These are phyloP conservation scores for Cotesia typhae DNA, from an alignment of 1,140 invertebrate species.

Conservation along the genomic window DNA sequence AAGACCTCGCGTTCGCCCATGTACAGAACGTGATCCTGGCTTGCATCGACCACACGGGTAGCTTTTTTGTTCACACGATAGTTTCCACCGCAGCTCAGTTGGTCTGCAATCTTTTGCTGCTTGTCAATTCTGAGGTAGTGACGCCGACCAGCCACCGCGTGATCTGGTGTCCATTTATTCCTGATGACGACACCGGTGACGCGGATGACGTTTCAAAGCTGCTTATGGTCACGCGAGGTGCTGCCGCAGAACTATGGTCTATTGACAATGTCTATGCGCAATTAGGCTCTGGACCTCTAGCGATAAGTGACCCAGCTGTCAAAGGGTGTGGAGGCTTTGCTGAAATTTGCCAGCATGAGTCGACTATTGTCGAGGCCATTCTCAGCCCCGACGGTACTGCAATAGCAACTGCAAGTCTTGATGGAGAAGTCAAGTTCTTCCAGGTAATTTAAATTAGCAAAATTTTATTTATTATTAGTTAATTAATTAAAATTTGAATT, in stretches of 20 bases:
- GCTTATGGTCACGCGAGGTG: slow-evolving; percentile 81
- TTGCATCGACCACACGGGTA: slow-evolving; percentile 85
- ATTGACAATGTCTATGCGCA: slow-evolving; percentile 52
- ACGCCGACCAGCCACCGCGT: slow-evolving; percentile 68
- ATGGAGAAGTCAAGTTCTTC: slow-evolving; percentile 92
- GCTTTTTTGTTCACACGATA: slow-evolving; percentile 83
- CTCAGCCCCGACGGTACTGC: slow-evolving; percentile 94
- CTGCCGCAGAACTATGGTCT: slow-evolving; percentile 70
- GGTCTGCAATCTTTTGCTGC: slow-evolving; percentile 67
- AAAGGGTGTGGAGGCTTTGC: slow-evolving; percentile 61
- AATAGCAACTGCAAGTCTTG: slow-evolving; percentile 85
- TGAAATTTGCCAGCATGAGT: slow-evolving; percentile 74
- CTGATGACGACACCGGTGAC: slow-evolving; percentile 70
- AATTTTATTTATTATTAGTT: too few species aligned
- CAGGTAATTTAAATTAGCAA: slow-evolving; percentile 70
- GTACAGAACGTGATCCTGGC: slow-evolving; percentile 82
- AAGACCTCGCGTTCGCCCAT: slow-evolving; percentile 90
- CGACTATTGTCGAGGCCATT: slow-evolving; percentile 83
- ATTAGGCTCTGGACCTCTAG: slow-evolving; percentile 45
- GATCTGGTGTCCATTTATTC: slow-evolving; percentile 94
- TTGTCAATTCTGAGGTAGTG: slow-evolving; percentile 60
- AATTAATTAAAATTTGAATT: too few species aligned
- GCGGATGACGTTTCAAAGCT: slow-evolving; percentile 79
- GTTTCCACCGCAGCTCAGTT: slow-evolving; percentile 71
- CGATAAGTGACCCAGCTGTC: slow-evolving; percentile 48